Evolutionary conservation across 1,140 invertebrate genomes (phyloP), one percentile per base, ranked within the genome.

Genomic region (Battus philenor): DNA sequence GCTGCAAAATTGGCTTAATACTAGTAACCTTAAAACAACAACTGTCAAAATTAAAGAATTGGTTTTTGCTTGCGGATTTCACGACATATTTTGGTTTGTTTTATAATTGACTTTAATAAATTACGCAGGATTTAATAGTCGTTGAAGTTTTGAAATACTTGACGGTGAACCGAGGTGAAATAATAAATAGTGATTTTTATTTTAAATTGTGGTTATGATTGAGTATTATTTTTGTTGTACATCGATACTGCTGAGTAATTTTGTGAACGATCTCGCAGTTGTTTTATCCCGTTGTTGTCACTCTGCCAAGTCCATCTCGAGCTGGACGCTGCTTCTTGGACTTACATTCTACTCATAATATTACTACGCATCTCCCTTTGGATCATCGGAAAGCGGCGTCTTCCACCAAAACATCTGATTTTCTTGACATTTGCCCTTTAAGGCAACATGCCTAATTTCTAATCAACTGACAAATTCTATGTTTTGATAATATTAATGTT

Each of bases 181-280:
- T 29, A 41, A 50, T 38, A 47, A 47, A 55, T 44, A 45, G 55
- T 46, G 27, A 31, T 31, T 44, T n/a, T n/a, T 31, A 46, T 43
- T 47, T 13, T 44, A n/a, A n/a, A 43, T 11, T 29, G 20, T 36
- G 2, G 31, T 26, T 47, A 17, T 29, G 4, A 29, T 10, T 26
- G 30, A 17, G 26, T 32, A 55, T 54, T 62, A 59, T 57, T 68
- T 65, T 57, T 54, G 53, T 57, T 52, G 48, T 44, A 32, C 43
- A 24, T 41, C 36, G 49, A 63, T 63, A 43, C 41, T 54, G 65
- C 65, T 65, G 65, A 68, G 58, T 68, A 68, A 68, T 65, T 61
- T 68, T 33, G 46, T 34, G 49, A 49, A 44, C 26, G 38, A 29
- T 9, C 11, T 30, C n/a, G 30, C 36, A 41, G 26, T 48, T 26